phyloP scores from a whole-genome alignment of 2,113 vertebrate species.

The Scortum barcoo region DNA sequence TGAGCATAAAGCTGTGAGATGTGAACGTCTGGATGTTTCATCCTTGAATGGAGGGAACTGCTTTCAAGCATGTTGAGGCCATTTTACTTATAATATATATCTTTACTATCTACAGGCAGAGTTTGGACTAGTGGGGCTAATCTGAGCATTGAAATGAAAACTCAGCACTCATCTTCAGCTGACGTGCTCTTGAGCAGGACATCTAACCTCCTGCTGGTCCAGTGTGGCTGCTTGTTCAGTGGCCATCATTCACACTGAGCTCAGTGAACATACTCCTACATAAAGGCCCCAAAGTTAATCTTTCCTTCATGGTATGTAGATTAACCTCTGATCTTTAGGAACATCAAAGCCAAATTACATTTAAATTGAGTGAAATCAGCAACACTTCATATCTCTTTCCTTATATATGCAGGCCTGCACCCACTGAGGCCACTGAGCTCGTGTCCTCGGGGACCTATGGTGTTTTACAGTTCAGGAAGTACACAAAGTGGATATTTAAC shows the following conservation, averaged over 20 bases:
- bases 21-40: neutral
- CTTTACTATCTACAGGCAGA: neutral
- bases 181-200: constrained; percentile 11
- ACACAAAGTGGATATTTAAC: neutral
- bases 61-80: neutral
- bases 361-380: neutral
- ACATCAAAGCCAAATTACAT: neutral
- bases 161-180: neutral
- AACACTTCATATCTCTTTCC: too few species aligned
- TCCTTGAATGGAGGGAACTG: neutral
- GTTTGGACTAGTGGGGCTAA: neutral
- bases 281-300: constrained; percentile 53
- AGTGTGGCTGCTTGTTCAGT: neutral
- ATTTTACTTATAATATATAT: too few species aligned
- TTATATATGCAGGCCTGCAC: neutral
- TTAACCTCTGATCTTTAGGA: constrained; percentile 54
- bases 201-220: constrained; percentile 9
- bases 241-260: neutral
- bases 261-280: constrained; percentile 26
- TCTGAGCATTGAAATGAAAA: neutral
- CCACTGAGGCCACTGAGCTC: neutral
- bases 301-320: constrained; percentile 27
- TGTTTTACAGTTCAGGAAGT: neutral
- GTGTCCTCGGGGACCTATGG: neutral
- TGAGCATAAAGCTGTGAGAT: neutral